Conservation (phyloP, 2,888 invertebrate species). For the Hyppa rectilinea region DNA sequence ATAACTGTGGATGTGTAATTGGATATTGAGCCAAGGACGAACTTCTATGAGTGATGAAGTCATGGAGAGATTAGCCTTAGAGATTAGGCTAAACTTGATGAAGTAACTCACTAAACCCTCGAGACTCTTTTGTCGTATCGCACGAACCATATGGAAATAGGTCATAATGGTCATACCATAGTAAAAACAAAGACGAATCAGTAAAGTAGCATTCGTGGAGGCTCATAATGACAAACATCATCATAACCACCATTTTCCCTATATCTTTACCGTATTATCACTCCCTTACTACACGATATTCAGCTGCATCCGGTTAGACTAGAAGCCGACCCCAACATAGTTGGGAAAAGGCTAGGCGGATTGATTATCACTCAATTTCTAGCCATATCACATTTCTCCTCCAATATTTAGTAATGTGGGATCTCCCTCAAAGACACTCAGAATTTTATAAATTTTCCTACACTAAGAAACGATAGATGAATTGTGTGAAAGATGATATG, state of each 20-base stretch:
- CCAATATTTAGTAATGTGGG: neutral
- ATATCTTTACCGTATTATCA: too few relatives aligned
- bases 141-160: neutral
- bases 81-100: too few relatives aligned
- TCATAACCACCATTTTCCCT: too few relatives aligned
- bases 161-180: neutral
- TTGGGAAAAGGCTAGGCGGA: too few relatives aligned
- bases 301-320: too few relatives aligned
- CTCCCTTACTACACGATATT: too few relatives aligned
- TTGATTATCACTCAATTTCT: neutral
- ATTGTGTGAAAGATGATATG: too few relatives aligned
- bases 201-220: neutral
- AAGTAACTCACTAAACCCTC: too few relatives aligned
- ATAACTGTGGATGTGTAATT: neutral
- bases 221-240: neutral
- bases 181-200: neutral
- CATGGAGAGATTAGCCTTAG: too few relatives aligned
- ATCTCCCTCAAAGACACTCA: neutral
- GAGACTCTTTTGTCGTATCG: neutral
- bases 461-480: too few relatives aligned
- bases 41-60: neutral
- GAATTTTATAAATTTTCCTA: neutral
- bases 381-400: neutral
- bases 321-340: too few relatives aligned
- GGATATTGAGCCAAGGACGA: neutral